These are phyloP conservation scores for Cynodonichthys magdalenae DNA, from an alignment of 2,797 vertebrate species.

Conservation along the genomic window DNA sequence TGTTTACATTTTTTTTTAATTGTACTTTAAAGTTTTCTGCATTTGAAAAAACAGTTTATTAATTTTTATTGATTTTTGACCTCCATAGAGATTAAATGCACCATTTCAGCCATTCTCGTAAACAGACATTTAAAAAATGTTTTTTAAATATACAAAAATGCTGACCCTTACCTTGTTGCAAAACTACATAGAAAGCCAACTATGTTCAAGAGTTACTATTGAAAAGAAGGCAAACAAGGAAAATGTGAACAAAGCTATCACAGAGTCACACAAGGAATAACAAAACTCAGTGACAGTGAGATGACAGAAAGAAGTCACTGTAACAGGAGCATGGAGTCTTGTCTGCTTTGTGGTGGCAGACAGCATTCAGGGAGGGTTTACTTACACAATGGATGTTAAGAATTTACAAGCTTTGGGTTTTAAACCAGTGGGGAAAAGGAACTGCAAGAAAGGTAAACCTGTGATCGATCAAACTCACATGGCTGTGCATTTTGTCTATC, in stretches of 20 bases:
- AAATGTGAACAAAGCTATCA: too few relatives aligned
- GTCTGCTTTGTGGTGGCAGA: constrained; percentile 17
- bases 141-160: too few relatives aligned
- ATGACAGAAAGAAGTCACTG: constrained; percentile 12
- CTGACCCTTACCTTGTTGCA: too few relatives aligned
- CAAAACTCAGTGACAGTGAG: not conserved
- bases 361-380: constrained; percentile 21
- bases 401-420: not conserved
- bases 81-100: too few relatives aligned
- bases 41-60: not conserved
- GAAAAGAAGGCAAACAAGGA: too few relatives aligned
- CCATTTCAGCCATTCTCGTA: too few relatives aligned
- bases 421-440: constrained; percentile 9
- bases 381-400: not conserved
- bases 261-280: too few relatives aligned
- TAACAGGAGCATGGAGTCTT: constrained; percentile 6
- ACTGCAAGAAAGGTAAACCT: constrained; percentile 37
- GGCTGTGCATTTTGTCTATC: constrained; percentile 27
- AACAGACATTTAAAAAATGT: too few relatives aligned
- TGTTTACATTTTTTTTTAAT: not conserved
- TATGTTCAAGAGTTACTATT: too few relatives aligned
- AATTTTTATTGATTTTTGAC: too few relatives aligned
- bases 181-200: too few relatives aligned
- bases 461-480: constrained; percentile 39
- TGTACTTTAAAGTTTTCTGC: not conserved